Conservation (phyloP, 2,113 vertebrate species). For the Saguinus midas region DNA sequence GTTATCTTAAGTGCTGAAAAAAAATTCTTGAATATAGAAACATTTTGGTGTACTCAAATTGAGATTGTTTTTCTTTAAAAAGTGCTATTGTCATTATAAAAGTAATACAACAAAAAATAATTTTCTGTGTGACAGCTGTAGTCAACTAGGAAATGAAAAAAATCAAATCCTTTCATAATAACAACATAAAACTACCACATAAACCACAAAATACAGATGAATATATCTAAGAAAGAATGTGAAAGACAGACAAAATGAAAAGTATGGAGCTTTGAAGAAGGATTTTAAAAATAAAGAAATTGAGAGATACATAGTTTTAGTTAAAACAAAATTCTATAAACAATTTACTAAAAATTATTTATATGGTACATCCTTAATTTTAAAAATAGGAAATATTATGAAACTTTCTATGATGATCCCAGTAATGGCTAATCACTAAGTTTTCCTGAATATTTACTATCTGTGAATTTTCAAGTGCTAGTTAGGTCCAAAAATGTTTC, state of each 20-base stretch:
- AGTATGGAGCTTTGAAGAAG: not conserved
- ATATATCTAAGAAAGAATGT: not conserved
- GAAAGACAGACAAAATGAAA: not conserved
- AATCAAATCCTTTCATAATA: not conserved
- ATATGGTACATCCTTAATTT: not conserved
- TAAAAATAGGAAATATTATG: not conserved
- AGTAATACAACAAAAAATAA: not conserved
- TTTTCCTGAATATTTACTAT: not conserved
- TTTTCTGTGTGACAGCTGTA: not conserved
- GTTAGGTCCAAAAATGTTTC: not conserved
- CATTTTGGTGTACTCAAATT: not conserved
- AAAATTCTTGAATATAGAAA: slow-evolving; percentile 9
- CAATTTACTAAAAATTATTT: not conserved
- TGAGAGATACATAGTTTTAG: not conserved
- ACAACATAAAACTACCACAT: not conserved
- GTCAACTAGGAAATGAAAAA: not conserved
- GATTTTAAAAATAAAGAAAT: not conserved
- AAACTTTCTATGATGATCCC: not conserved
- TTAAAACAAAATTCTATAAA: not conserved
- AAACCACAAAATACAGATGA: not conserved
- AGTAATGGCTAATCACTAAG: not conserved
- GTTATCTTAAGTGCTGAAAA: not conserved
- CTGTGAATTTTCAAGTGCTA: not conserved
- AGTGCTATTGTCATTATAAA: not conserved
- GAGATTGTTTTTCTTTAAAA: not conserved